phyloP scores from a whole-genome alignment of 1,140 invertebrate genomes.

The Tetranychus cinnabarinus region DNA sequence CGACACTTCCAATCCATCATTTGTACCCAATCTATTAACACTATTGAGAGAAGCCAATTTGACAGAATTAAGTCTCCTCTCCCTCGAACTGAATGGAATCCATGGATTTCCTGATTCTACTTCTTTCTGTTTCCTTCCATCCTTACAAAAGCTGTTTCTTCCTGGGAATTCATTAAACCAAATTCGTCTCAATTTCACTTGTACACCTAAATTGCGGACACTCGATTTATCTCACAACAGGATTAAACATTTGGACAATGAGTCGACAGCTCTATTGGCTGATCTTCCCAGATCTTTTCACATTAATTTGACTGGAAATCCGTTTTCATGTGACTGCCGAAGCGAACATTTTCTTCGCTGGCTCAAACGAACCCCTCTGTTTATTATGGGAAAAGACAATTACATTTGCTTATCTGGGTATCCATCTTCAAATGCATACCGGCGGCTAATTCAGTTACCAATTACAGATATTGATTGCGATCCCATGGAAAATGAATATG shows the following conservation, averaged over 20 bases:
- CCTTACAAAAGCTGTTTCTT: slow-evolving; percentile 38
- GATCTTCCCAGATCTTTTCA: slow-evolving; percentile 27
- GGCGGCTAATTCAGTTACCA: slow-evolving; percentile 4
- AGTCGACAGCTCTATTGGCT: slow-evolving; percentile 34
- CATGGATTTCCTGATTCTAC: slow-evolving; percentile 32
- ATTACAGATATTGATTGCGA: neutral
- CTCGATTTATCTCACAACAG: slow-evolving; percentile 43
- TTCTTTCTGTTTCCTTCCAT: slow-evolving; percentile 43
- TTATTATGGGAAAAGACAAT: slow-evolving; percentile 25
- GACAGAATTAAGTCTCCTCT: slow-evolving; percentile 38
- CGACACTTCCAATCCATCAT: slow-evolving; percentile 19
- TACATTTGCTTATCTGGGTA: slow-evolving; percentile 18
- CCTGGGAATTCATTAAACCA: slow-evolving; percentile 35
- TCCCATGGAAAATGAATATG: too few relatives aligned
- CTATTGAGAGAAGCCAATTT: slow-evolving; percentile 44
- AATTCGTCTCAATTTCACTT: slow-evolving; percentile 36
- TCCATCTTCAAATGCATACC: slow-evolving; percentile 12
- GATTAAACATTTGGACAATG: slow-evolving; percentile 30
- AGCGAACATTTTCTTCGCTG: slow-evolving; percentile 35
- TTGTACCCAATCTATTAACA: slow-evolving; percentile 29
- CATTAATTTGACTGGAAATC: slow-evolving; percentile 41
- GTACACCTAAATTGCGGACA: slow-evolving; percentile 36
- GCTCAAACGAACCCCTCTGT: slow-evolving; percentile 33
- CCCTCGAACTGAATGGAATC: slow-evolving; percentile 55
- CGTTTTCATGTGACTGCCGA: slow-evolving; percentile 37